Evolutionary conservation across 2,797 vertebrate genomes (phyloP), one percentile per base, ranked within the genome.

Genomic region (Gymnopithys bicolor): DNA sequence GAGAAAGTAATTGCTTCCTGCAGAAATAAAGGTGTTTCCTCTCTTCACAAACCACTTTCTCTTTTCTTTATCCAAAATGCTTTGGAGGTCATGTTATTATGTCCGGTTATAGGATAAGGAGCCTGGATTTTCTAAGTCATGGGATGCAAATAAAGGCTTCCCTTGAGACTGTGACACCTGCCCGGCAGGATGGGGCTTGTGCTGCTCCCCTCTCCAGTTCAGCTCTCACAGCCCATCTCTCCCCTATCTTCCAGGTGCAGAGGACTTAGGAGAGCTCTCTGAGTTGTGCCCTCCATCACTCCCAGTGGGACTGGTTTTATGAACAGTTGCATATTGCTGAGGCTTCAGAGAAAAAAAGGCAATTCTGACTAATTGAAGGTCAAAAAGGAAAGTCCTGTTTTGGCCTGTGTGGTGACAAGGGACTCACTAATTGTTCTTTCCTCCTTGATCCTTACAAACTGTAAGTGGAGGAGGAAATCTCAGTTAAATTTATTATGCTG

Each of bases 21-120:
- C 91, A 95, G 96, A 95, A 94, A 89, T 96, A 96, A 97, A 97
- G 95, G 90, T 96, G 94, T 96, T 97, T 96, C 95, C 95, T 96
- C 81, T 93, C 91, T 87, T 92, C 60, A 68, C n/a, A 76, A 89
- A 51, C 77, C 64, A 90, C 95, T 96, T 94, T 94, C 94, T 96
- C 91, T 96, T 93, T 94, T 93, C 94, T 94, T 96, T 87, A 93
- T 96, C 95, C 94, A 96, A 82, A 90, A 94, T 53, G n/a, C 87
- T 87, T 84, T 89, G 60, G 58, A 96, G 95, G 94, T 96, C 94
- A 30, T 90, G 80, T 70, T 96, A 96, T 95, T 95, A 91, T 96
- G 83, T 97, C 93, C 88, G 95, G 89, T 95, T 93, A 51, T 95
- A 90, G 90, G 83, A 93, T 64, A 43, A 60, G 83, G 56, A 93